Base-by-base conservation (phyloP, 2,888 invertebrate species). In the Aleiodes leptofemur region DNA sequence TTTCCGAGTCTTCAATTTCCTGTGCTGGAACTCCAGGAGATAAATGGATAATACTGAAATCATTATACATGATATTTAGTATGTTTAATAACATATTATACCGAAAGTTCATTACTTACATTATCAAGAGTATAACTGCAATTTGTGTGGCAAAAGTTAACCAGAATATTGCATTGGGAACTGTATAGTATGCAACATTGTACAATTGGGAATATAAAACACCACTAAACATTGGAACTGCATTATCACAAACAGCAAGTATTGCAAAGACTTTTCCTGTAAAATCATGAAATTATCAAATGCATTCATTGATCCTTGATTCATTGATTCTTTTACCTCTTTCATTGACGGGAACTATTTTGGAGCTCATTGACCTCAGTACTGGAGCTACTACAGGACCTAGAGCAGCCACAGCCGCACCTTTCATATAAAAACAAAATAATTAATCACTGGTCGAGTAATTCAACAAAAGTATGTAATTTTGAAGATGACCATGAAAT, bases 321-420 rank as follows among this genome's bases (percentile, higher is more conserved):
- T 57, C 0, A 57, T 7, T 57, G 3, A 57, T 59, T 59, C 4
- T 34, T 14, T 55, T 87, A 91, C 96, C 96, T 90, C 95, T 92
- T 85, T 96, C 96, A 51, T 92, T 90, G 0, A 92, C 89, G 0
- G 94, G 92, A 38, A 96, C 92, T 31, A 95, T 91, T 90, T 96
- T 96, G 0, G 96, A 96, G 0, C 94, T 93, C 92, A 96, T 94
- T 0, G 96, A 94, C n/a, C 96, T 91, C 75, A 96, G 91, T 74
- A 95, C 93, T 0, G 96, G 95, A 0, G 94, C 95, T 0, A 95
- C 94, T 66, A 94, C 92, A 0, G 96, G 96, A 0, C 96, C 96
- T 31, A 95, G 90, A n/a, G 94, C 93, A 8, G 95, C 94, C 1
- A 94, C 92, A 0, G 91, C 91, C n/a, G 94, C 95, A 0, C 96